A percentile compares a stretch with the other conserved stretches of the same genome.
Conservation (phyloP, 2,113 vertebrate genomes). For the Lagopus muta region DNA sequence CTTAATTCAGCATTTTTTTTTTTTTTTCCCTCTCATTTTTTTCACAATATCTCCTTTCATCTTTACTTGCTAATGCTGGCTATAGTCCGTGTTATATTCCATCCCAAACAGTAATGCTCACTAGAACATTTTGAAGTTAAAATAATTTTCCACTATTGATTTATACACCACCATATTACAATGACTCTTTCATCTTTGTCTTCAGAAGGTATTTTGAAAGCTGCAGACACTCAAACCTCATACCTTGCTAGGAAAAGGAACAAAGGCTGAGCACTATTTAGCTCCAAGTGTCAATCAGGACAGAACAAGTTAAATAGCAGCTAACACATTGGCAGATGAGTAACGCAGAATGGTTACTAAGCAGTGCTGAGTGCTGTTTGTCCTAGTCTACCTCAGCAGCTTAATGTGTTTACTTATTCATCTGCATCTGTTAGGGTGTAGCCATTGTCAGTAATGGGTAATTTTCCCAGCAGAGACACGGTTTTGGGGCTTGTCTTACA, state of each 20-base stretch:
- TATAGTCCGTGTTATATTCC: conserved; percentile 13
- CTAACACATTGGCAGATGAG: conserved; percentile 68
- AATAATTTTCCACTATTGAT: conserved; percentile 20
- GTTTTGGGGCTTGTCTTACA: conserved; percentile 47
- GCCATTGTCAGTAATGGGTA: conserved; percentile 49
- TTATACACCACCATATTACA: conserved; percentile 9
- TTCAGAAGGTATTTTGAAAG: conserved; percentile 44
- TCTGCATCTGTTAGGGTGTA: conserved; percentile 71
- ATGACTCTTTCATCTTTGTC: conserved; percentile 42
- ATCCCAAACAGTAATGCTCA: background rate
- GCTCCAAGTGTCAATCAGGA: conserved; percentile 64
- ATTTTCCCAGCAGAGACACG: conserved; percentile 45
- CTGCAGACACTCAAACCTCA: conserved; percentile 10
- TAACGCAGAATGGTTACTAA: conserved; percentile 61
- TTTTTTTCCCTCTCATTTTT: background rate
- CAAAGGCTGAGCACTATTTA: conserved; percentile 40
- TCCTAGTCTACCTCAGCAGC: conserved; percentile 60
- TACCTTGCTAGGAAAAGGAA: conserved; percentile 48
- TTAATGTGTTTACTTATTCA: conserved; percentile 73
- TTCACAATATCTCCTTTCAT: conserved; percentile 62
- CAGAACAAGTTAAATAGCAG: conserved; percentile 62
- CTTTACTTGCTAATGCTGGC: conserved; percentile 25
- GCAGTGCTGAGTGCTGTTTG: conserved; percentile 54
- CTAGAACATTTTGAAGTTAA: conserved; percentile 42
- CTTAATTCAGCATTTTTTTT: conserved; percentile 3